Evolutionary conservation across 2,797 vertebrate species (phyloP), one percentile per base, ranked within the genome.

Genomic region (Paramormyrops hopkinsi): DNA sequence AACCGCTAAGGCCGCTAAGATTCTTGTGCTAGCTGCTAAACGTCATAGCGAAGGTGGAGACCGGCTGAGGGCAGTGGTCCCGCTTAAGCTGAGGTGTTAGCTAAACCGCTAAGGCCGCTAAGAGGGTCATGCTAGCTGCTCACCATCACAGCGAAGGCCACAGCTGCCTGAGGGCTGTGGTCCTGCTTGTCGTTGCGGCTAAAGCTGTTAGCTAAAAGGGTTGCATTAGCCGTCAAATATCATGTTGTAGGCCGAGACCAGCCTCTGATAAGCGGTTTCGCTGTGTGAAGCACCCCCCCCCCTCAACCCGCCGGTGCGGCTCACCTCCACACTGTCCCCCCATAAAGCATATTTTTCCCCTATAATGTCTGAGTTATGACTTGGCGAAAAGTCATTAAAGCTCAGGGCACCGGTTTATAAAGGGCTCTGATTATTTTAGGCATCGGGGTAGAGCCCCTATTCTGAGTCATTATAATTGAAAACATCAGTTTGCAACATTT

Each of bases 401-500:
- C 93, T 93, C 93, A 92, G 94, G 92, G 90, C 91, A 88, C 89
- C 89, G 93, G 92, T 94, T 93, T 94, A 94, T 93, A 92, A 93
- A 93, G 93, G 92, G 92, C 93, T 92, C 90, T 91, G 93, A 91
- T 91, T 91, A 88, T 90, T 90, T 92, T 90, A 92, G 90, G 87
- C 88, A 90, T 90, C 90, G 83, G 56, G 59, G 89, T 90, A 89
- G 89, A 91, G 73, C 79, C 89, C 89, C 56, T 86, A 83, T 89
- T 88, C 90, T 79, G 85, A 88, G 90, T 85, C 88, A 90, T 87
- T 86, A 89, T 91, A 92, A 93, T 91, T 92, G 91, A 91, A 92
- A 92, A 92, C 92, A 94, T 94, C 94, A 93, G 93, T 94, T 95
- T 94, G 92, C 91, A 94, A 92, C 92, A 94, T 95, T 95, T 94